A percentile compares a stretch with the other conserved stretches of the same genome.
These are phyloP conservation scores for Gisinianus flammeolus DNA, from an alignment of 2,888 invertebrate species.

Conservation along the genomic window DNA sequence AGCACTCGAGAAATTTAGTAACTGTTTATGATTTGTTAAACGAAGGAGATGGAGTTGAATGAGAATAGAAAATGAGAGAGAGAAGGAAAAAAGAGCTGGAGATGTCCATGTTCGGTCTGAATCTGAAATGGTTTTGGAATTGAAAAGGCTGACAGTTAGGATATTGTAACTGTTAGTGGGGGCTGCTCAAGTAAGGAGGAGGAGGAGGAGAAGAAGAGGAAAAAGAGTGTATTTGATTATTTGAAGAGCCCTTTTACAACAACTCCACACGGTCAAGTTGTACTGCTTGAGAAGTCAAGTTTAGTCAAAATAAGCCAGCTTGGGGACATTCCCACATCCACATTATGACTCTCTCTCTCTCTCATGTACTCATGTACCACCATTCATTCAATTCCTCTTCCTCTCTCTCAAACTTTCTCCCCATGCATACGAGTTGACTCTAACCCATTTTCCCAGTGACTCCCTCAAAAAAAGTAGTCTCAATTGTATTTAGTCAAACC, in stretches of 20 bases:
- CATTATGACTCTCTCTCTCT: not conserved
- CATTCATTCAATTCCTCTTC: not conserved
- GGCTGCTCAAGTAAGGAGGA: not conserved
- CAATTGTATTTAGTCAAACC: too few species aligned
- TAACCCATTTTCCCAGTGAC: not conserved
- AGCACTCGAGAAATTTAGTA: not conserved
- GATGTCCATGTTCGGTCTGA: not conserved
- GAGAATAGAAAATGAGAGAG: not conserved
- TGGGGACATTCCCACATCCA: not conserved
- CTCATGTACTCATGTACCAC: too few species aligned
- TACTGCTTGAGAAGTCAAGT: conserved; percentile 9
- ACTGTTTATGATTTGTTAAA: not conserved
- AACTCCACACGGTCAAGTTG: conserved; percentile 24
- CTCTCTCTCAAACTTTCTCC: not conserved
- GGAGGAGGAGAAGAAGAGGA: not conserved
- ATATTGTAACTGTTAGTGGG: not conserved
- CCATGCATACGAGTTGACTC: not conserved
- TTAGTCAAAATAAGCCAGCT: not conserved
- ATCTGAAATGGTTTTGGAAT: not conserved
- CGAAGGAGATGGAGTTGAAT: not conserved
- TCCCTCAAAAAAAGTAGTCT: too few species aligned
- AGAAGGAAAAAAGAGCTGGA: not conserved
- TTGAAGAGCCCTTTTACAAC: conserved; percentile 17
- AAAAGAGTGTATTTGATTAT: conserved; percentile 20
- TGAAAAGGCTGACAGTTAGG: not conserved